phyloP scores from a whole-genome alignment of 2,113 vertebrate species.

The Equus przewalskii region DNA sequence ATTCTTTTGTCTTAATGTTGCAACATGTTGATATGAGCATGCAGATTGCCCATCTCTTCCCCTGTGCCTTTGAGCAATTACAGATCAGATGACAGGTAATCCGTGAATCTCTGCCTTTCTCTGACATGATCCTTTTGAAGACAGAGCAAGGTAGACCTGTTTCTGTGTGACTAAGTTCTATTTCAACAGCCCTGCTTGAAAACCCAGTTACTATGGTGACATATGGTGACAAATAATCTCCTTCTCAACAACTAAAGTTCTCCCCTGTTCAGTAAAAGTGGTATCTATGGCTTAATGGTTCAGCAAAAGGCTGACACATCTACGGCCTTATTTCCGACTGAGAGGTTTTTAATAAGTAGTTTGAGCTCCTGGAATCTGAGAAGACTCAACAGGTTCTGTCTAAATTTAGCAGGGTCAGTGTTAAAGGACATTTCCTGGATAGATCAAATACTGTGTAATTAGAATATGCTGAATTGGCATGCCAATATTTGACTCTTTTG shows the following conservation, averaged over 20 bases:
- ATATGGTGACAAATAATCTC: constrained; percentile 32
- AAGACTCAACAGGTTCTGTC: background rate
- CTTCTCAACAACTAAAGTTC: constrained; percentile 55
- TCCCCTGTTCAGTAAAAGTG: constrained; percentile 53
- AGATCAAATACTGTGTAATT: background rate
- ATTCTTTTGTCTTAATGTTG: background rate
- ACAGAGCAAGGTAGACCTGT: constrained; percentile 33
- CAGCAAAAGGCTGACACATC: constrained; percentile 65
- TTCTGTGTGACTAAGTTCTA: constrained; percentile 63
- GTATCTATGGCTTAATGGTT: constrained; percentile 72
- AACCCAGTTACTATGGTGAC: constrained; percentile 80
- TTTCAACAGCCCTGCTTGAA: constrained; percentile 69
- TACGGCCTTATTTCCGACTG: constrained; percentile 66
- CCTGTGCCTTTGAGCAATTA: background rate
- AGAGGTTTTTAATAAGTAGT: constrained; percentile 74
- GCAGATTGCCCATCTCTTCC: background rate
- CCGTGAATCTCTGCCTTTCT: constrained; percentile 16
- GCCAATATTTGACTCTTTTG: background rate
- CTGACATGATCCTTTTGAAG: constrained; percentile 53
- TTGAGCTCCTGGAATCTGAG: constrained; percentile 64
- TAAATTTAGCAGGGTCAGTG: constrained; percentile 65
- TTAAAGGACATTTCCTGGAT: constrained; percentile 27
- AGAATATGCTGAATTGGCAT: background rate
- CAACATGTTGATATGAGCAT: background rate
- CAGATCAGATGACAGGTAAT: constrained; percentile 56